Evolutionary conservation across 2,888 invertebrate species (phyloP).

Genomic region (Rhagonycha fulva): DNA sequence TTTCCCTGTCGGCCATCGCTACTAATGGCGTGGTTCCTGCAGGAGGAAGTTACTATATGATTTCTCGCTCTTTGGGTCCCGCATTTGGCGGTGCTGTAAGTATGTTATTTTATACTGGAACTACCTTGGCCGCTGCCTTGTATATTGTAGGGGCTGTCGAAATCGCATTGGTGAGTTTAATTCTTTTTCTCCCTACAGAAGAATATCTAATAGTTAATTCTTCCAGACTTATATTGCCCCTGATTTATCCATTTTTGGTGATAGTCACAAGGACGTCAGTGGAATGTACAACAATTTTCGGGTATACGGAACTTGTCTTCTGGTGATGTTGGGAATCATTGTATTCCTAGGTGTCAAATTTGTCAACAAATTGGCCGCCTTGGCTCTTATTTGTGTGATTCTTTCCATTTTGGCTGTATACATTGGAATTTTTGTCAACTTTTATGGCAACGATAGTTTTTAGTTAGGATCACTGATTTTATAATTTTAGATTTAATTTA

Average conservation of each 20-base stretch:
- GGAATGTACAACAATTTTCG: slow-evolving; percentile 98
- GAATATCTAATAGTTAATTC: slow-evolving; percentile 6
- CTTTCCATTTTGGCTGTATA: slow-evolving; percentile 95
- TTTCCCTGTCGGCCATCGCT: slow-evolving; percentile 99
- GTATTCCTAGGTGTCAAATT: slow-evolving; percentile 98
- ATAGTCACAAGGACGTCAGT: slow-evolving; percentile 80
- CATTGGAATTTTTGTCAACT: slow-evolving; percentile 91
- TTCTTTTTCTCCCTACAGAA: neutral
- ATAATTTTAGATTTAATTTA: neutral
- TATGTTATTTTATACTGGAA: slow-evolving; percentile 97
- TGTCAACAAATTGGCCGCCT: slow-evolving; percentile 97
- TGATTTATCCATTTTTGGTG: slow-evolving; percentile 86
- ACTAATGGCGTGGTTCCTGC: slow-evolving; percentile 99
- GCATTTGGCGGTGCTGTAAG: slow-evolving; percentile 99
- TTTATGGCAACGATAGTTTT: slow-evolving; percentile 85
- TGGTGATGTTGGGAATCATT: slow-evolving; percentile 83
- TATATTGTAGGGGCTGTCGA: slow-evolving; percentile 99
- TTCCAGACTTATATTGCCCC: slow-evolving; percentile 92
- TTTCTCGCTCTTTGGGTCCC: slow-evolving; percentile 95
- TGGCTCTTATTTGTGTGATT: slow-evolving; percentile 95
- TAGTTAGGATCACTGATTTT: slow-evolving; percentile 66
- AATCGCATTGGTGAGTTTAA: slow-evolving; percentile 83
- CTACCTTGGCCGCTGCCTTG: slow-evolving; percentile 98
- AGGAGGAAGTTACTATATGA: slow-evolving; percentile 99
- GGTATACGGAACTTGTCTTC: slow-evolving; percentile 89